A percentile compares a stretch with the other conserved stretches of the same genome.
These are phyloP conservation scores for Uria lomvia DNA, from an alignment of 2,113 vertebrate species.

Conservation along the genomic window DNA sequence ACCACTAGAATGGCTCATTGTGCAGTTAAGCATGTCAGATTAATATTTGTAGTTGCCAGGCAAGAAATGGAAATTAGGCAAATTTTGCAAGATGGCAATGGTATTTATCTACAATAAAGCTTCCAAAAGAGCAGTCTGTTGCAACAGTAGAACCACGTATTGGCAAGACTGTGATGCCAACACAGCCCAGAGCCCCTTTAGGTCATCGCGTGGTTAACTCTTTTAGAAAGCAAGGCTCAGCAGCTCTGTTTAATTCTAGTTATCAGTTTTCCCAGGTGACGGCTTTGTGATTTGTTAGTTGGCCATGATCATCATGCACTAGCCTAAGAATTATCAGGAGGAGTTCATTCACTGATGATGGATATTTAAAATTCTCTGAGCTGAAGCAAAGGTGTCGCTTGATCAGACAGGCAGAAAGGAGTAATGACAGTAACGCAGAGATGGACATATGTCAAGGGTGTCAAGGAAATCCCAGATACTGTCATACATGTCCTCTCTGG, in stretches of 20 bases:
- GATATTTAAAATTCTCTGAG: neutral
- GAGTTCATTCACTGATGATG: neutral
- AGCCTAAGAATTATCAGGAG: neutral
- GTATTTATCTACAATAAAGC: neutral
- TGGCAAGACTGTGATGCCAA: neutral
- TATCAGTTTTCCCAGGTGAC: neutral
- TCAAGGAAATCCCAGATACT: neutral
- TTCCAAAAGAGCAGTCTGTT: neutral
- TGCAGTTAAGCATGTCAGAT: neutral
- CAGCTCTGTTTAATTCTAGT: neutral
- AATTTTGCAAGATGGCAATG: neutral
- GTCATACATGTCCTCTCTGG: neutral
- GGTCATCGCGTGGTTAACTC: accelerated
- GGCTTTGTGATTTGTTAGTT: neutral
- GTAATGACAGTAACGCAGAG: neutral
- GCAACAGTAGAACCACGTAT: neutral
- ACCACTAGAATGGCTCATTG: neutral
- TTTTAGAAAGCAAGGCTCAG: neutral
- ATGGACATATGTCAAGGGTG: neutral
- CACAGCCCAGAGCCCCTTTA: neutral
- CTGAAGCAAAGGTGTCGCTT: neutral
- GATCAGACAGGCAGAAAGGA: neutral
- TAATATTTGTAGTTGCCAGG: neutral
- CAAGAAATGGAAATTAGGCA: neutral
- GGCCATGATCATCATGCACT: neutral